Percentiles rank a stretch among this genome's conserved stretches.
Conservation (phyloP, 2,797 vertebrate genomes). For the Pteronotus mesoamericanus region DNA sequence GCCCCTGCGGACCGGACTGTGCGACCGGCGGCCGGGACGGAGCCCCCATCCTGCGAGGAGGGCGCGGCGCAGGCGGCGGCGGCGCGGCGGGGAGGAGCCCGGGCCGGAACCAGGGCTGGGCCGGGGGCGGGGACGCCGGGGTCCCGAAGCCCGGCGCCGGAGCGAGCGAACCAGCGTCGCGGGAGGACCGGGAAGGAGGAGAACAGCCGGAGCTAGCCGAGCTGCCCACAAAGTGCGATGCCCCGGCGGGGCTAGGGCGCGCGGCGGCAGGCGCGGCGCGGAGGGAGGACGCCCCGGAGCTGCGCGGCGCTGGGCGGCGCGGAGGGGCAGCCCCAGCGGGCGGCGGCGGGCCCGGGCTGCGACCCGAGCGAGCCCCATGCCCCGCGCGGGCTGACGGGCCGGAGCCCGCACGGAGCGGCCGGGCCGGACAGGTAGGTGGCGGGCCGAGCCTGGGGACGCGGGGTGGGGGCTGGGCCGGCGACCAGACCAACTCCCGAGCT, state of each 20-base stretch:
- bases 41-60: slow-evolving; percentile 59
- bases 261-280: slow-evolving; percentile 52
- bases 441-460: slow-evolving; percentile 41
- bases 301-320: slow-evolving; percentile 39
- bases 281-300: slow-evolving; percentile 57
- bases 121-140: slow-evolving; percentile 76
- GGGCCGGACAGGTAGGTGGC: slow-evolving; percentile 68
- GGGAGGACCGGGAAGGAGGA: slow-evolving; percentile 39
- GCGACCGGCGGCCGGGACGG: slow-evolving; percentile 47
- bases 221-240: slow-evolving; percentile 66
- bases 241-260: slow-evolving; percentile 65
- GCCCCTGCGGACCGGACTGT: slow-evolving; percentile 69
- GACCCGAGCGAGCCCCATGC: slow-evolving; percentile 68
- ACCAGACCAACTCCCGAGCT: slow-evolving; percentile 64
- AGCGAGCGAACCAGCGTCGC: slow-evolving; percentile 56
- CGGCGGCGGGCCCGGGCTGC: slow-evolving; percentile 66
- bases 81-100: slow-evolving; percentile 71
- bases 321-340: slow-evolving; percentile 57
- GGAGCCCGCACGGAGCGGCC: slow-evolving; percentile 62
- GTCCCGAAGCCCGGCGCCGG: slow-evolving; percentile 68
- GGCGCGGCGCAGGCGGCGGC: slow-evolving; percentile 68
- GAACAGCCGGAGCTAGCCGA: slow-evolving; percentile 24
- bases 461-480: slow-evolving; percentile 64
- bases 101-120: slow-evolving; percentile 76
- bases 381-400: slow-evolving; percentile 70